A percentile compares a stretch with the other conserved stretches of the same genome.
phyloP scores from a whole-genome alignment of 23 tunicate genomes.

The Botrylloides violaceus region DNA sequence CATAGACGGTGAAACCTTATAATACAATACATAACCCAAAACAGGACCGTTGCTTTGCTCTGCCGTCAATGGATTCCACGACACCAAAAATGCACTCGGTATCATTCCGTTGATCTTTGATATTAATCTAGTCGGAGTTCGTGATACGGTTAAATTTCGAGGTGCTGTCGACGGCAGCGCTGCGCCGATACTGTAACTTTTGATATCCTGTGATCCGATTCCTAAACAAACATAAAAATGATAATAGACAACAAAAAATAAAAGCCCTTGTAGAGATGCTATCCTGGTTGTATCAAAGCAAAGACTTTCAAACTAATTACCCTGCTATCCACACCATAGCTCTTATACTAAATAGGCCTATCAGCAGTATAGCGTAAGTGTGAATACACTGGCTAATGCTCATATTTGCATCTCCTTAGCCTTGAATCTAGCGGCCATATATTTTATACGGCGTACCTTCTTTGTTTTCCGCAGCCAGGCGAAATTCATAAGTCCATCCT shows the following conservation, averaged over 20 bases:
- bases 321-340: too few relatives aligned
- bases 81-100: slow-evolving; percentile 26
- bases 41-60: slow-evolving; percentile 51
- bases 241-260: too few relatives aligned
- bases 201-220: slow-evolving; percentile 23
- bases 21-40: slow-evolving; percentile 42
- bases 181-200: slow-evolving; percentile 18
- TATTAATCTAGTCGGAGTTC: slow-evolving; percentile 1
- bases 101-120: neutral
- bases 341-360: too few relatives aligned
- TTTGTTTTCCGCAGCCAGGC: slow-evolving; percentile 44
- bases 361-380: too few relatives aligned
- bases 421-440: neutral
- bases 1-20: slow-evolving; percentile 27
- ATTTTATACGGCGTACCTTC: slow-evolving; percentile 38
- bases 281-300: too few relatives aligned
- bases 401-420: neutral
- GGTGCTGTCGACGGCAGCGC: slow-evolving; percentile 62
- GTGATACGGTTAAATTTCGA: slow-evolving; percentile 33
- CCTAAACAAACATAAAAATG: slow-evolving; percentile 52
- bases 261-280: too few relatives aligned
- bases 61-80: slow-evolving; percentile 49
- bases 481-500: slow-evolving; percentile 74
- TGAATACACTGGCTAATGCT: too few relatives aligned
- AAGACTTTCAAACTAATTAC: too few relatives aligned